phyloP scores from a whole-genome alignment of 2,797 vertebrate genomes.

The Pipistrellus pipistrellus region DNA sequence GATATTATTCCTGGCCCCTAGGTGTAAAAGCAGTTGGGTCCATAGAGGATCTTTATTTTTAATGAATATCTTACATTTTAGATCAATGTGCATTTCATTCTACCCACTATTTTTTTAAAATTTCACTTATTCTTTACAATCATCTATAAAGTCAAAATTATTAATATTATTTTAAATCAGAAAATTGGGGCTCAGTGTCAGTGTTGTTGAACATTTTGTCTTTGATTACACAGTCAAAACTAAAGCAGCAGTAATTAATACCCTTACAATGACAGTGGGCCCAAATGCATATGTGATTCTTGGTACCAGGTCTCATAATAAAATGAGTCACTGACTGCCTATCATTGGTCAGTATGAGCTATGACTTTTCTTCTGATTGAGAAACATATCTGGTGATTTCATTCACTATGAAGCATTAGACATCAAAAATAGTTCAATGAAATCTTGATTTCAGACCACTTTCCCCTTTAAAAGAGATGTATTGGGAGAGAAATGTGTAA shows the following conservation, averaged over 20 bases:
- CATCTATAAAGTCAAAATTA: neutral
- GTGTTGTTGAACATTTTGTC: conserved; percentile 20
- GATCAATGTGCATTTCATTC: neutral
- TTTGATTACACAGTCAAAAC: conserved; percentile 3
- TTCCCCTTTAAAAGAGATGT: conserved; percentile 57
- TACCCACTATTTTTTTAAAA: neutral
- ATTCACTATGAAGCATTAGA: conserved; percentile 45
- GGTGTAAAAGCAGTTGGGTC: neutral
- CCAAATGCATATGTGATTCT: neutral
- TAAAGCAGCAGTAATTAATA: neutral
- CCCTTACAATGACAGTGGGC: neutral
- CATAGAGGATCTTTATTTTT: neutral
- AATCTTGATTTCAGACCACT: neutral
- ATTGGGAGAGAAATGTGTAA: conserved; percentile 26
- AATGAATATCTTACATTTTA: neutral
- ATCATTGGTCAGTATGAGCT: neutral
- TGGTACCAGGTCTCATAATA: neutral
- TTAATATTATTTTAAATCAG: neutral
- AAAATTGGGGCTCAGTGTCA: neutral
- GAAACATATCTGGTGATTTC: conserved; percentile 42
- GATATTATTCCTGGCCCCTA: neutral
- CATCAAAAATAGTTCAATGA: conserved; percentile 52
- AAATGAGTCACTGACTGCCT: neutral
- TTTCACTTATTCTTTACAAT: conserved; percentile 18
- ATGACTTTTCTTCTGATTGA: conserved; percentile 13